Percentiles rank a stretch among this genome's conserved stretches.
phyloP scores from a whole-genome alignment of 2,113 vertebrate genomes.

The human (Homo sapiens) region GRCh38 chr2:103166001-103166500 shows the following conservation, averaged over 20 bases:
- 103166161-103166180: slow-evolving; percentile 84
- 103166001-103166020: slow-evolving; percentile 97
- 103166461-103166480: slow-evolving; percentile 63
- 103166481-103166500: background rate
- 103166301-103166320: slow-evolving; percentile 55
- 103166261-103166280: slow-evolving; percentile 24
- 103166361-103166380: slow-evolving; percentile 83
- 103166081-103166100: slow-evolving; percentile 86
- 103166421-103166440: slow-evolving; percentile 87
- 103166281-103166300: slow-evolving; percentile 40
- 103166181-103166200: slow-evolving; percentile 88
- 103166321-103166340: slow-evolving; percentile 74
- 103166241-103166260: background rate
- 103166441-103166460: slow-evolving; percentile 79
- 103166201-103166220: slow-evolving; percentile 81
- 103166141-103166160: slow-evolving; percentile 85
- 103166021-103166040: slow-evolving; percentile 93
- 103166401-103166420: slow-evolving; percentile 84
- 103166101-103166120: slow-evolving; percentile 88
- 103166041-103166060: slow-evolving; percentile 89
- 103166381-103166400: slow-evolving; percentile 85
- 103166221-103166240: slow-evolving; percentile 50
- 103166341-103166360: slow-evolving; percentile 77
- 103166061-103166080: slow-evolving; percentile 91
- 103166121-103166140: slow-evolving; percentile 85